phyloP scores from a whole-genome alignment of 2,797 vertebrate species.

The Platyrinchus mystaceus region DNA sequence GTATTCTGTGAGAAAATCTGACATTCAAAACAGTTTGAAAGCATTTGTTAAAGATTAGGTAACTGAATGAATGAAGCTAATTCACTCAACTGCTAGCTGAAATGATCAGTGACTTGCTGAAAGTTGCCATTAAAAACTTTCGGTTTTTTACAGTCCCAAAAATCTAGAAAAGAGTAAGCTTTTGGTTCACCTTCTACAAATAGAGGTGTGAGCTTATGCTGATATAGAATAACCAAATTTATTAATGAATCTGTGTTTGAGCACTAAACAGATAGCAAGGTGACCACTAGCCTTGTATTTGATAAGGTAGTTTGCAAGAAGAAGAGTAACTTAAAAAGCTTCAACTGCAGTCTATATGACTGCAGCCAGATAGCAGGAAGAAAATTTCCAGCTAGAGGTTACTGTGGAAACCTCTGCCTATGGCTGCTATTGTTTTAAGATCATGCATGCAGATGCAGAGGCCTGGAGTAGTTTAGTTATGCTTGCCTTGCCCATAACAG shows the following conservation, averaged over 20 bases:
- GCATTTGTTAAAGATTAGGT: background rate
- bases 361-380: background rate
- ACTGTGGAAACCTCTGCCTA: background rate
- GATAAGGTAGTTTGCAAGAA: background rate
- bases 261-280: background rate
- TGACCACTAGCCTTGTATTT: background rate
- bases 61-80: background rate
- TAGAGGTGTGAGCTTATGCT: background rate
- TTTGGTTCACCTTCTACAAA: background rate
- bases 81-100: background rate
- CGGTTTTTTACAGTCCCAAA: background rate
- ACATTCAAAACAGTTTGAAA: background rate
- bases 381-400: background rate
- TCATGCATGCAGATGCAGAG: background rate
- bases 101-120: background rate
- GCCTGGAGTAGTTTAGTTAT: background rate
- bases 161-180: background rate
- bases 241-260: background rate
- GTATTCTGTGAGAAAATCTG: background rate
- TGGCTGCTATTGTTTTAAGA: background rate
- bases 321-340: background rate
- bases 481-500: background rate
- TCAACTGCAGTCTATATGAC: background rate
- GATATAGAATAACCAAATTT: background rate
- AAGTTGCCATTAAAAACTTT: background rate